Percentiles rank a stretch among this genome's conserved stretches.
These are phyloP conservation scores for Leucoraja ocellata DNA, from an alignment of 2,797 vertebrate genomes.

Conservation along the genomic window DNA sequence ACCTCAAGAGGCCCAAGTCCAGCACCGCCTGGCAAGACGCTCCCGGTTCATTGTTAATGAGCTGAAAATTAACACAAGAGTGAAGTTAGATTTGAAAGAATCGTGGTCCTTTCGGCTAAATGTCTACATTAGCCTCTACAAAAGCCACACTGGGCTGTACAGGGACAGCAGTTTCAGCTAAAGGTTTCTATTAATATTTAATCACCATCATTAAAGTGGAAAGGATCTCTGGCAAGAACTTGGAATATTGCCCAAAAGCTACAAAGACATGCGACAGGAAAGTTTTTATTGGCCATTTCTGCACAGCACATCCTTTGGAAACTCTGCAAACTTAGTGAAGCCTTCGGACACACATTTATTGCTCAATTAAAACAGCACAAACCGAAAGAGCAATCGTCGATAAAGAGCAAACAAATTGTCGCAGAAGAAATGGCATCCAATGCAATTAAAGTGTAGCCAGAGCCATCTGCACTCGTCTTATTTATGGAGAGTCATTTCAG, in stretches of 20 bases:
- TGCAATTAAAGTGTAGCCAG: not conserved
- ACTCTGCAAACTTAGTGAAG: not conserved
- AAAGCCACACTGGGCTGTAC: not conserved
- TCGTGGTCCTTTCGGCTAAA: not conserved
- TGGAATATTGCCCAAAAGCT: not conserved
- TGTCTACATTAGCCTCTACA: not conserved
- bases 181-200: not conserved
- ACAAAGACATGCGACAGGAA: not conserved
- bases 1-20: conserved; percentile 2
- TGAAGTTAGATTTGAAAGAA: not conserved
- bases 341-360: not conserved
- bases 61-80: conserved; percentile 16
- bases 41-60: not conserved
- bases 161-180: not conserved
- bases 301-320: not conserved
- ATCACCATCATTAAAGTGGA: not conserved
- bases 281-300: not conserved
- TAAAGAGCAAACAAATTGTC: not conserved
- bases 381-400: no score
- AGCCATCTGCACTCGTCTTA: not conserved
- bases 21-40: not conserved
- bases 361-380: not conserved
- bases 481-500: not conserved
- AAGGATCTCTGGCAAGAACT: not conserved
- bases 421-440: not conserved